Conservation (phyloP, 2,888 invertebrate species). For the Gandaritis pyraliata region DNA sequence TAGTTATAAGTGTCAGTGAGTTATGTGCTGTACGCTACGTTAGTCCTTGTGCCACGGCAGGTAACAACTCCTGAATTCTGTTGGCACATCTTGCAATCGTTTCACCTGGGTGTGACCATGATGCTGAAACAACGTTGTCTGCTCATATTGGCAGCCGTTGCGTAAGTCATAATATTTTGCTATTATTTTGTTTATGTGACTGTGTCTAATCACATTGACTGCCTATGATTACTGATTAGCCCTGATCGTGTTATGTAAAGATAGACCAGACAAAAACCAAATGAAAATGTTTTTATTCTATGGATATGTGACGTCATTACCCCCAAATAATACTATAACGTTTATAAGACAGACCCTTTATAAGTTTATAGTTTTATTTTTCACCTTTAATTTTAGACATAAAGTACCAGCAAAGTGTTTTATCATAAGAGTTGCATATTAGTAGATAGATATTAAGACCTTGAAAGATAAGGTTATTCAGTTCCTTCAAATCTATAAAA, state of each 20-base stretch:
- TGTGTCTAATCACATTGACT: constrained; percentile 2
- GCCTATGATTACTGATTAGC: constrained; percentile 8
- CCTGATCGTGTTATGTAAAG: constrained; percentile 26
- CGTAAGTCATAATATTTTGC: constrained; percentile 63
- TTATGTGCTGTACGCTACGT: constrained; percentile 70
- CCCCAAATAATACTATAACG: too few relatives aligned
- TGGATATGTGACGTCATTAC: too few relatives aligned
- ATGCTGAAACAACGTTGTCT: constrained; percentile 60
- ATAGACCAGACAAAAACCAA: constrained; percentile 1
- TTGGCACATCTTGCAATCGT: constrained; percentile 55
- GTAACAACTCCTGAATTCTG: constrained; percentile 64
- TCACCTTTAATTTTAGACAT: too few relatives aligned
- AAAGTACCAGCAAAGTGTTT: neutral
- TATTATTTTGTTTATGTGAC: constrained; percentile 13
- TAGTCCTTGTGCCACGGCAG: constrained; percentile 69
- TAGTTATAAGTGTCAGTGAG: constrained; percentile 83
- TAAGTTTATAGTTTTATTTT: too few relatives aligned
- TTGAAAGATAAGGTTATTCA: neutral
- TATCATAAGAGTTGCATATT: neutral
- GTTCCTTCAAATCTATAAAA: neutral
- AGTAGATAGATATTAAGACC: neutral
- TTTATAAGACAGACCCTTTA: too few relatives aligned
- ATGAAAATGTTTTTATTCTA: too few relatives aligned
- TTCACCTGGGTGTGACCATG: constrained; percentile 66
- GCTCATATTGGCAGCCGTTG: constrained; percentile 61